Evolutionary conservation across 1,140 invertebrate species (phyloP), one percentile per base, ranked within the genome.

Genomic region (Aphis craccivora): DNA sequence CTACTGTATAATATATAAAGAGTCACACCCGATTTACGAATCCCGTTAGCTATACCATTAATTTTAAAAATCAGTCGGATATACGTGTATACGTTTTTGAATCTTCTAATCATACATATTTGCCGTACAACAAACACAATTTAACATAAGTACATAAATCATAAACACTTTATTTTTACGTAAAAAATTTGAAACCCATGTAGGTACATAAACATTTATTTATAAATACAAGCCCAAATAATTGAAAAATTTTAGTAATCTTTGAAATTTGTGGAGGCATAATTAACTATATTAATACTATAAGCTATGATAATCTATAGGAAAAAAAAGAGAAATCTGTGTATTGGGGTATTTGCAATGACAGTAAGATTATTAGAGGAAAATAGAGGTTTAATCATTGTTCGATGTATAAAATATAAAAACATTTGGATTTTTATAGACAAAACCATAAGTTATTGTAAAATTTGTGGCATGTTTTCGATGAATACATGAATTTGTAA

Each of bases 41-140:
- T 90, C 51, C 88, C 88, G 88, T 90, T 90, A 90, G 88, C 55
- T 90, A 40, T 18, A 60, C 88, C 88, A 60, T 90, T 60, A 55
- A 60, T 90, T 90, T 90, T 60, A 90, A 60, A 90, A 90, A 90
- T 90, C 88, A 60, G 55, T 90, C 37, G 2, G 53, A 40, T 37
- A 48, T 22, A 48, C 43, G 30, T 87, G 30, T 25, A n/a, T 35
- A 51, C 18, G 86, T 48, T 87, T 86, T 87, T 87, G 18, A 87
- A 87, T 51, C 86, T 25, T 87, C n/a, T 48, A 51, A 87, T 87
- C 86, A 87, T 87, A 86, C 6, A 11, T 35, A 35, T 81, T 81
- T n/a, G 76, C 76, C 9, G n/a, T 35, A 23, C 8, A 84, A 43
- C 8, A 43, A 84, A 84, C 40, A 43, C 43, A 40, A 84, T 84